Evolutionary conservation across 2,797 vertebrate species (phyloP), one percentile per base, ranked within the genome.

Genomic region (Chaetophractus vellerosus): DNA sequence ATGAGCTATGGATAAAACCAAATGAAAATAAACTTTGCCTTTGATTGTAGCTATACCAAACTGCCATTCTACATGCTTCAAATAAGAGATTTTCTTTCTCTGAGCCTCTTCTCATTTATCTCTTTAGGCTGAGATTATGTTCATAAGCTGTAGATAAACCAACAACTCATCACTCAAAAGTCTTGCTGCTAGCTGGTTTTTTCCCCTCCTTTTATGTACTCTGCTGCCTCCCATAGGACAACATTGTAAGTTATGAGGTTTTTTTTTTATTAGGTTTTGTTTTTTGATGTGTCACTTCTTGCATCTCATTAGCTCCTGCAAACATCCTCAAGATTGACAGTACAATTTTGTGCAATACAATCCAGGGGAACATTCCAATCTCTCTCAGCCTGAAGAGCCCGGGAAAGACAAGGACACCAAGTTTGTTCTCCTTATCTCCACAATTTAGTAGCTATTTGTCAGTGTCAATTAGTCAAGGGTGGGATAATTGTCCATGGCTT

Each of bases 191-290:
- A 85, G 68, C 97, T 94, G 61, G 88, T 45, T 7, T 12, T 57
- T 83, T 80, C 38, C 83, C 97, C 94, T 96, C 96, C 97, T 98
- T 98, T 97, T 94, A 61, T 96, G 98, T 98, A 98, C 98, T 98
- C 98, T 98, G 98, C 98, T 98, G 98, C 98, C 96, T 97, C 98
- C 97, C 97, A 97, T 98, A 98, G 98, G 98, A 98, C 97, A 97
- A 93, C 72, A 21, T 55, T 85, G 88, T 98, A 98, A 97, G 88
- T 95, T 97, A 87, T 76, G 64, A 97, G 93, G 96, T 83, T 95
- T 94, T 57, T 88, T 90, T 36, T 85, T 57, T 96, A 68, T 50
- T 94, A 23, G 69, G 4, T 45, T 14, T 48, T 61, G 28, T 61
- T 71, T 33, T 19, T 71, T 64, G 31, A 57, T 74, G 38, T 89